Conservation (phyloP, 2,113 vertebrate species). For the Suncus etruscus region DNA sequence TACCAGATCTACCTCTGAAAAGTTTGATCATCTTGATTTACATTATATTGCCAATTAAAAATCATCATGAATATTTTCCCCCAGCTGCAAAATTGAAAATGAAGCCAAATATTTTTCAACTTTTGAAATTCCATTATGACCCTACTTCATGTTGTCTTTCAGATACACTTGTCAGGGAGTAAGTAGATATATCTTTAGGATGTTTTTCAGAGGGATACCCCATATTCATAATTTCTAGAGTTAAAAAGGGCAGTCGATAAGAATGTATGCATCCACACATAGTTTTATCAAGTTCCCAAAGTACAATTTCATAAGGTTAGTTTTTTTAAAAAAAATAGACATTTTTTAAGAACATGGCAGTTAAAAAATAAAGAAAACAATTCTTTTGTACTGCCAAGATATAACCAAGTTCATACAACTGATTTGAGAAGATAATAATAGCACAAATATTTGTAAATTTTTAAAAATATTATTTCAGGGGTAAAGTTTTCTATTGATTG, state of each 20-base stretch:
- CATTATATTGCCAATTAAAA: conserved; percentile 73
- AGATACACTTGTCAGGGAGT: conserved; percentile 6
- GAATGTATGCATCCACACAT: conserved; percentile 36
- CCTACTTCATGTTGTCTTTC: not conserved
- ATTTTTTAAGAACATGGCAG: conserved; percentile 73
- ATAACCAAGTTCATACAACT: conserved; percentile 62
- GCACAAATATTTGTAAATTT: conserved; percentile 66
- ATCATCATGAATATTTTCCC: conserved; percentile 53
- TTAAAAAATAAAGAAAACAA: conserved; percentile 67
- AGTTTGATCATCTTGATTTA: conserved; percentile 75
- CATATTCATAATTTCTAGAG: conserved; percentile 73
- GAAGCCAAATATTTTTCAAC: conserved; percentile 2
- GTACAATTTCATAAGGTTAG: conserved; percentile 53
- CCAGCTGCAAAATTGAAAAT: conserved; percentile 46
- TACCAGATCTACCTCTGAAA: conserved; percentile 78
- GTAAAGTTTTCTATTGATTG: conserved; percentile 64
- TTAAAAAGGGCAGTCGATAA: conserved; percentile 72
- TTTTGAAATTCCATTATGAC: not conserved
- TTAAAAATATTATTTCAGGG: conserved; percentile 59
- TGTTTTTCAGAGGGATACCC: conserved; percentile 42
- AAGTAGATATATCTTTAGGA: conserved; percentile 11
- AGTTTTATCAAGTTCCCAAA: conserved; percentile 67
- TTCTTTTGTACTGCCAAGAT: conserved; percentile 55
- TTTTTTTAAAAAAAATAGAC: conserved; percentile 69
- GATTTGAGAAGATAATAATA: conserved; percentile 65